phyloP scores from a whole-genome alignment of 2,888 invertebrate genomes.

The Furcula furcula region DNA sequence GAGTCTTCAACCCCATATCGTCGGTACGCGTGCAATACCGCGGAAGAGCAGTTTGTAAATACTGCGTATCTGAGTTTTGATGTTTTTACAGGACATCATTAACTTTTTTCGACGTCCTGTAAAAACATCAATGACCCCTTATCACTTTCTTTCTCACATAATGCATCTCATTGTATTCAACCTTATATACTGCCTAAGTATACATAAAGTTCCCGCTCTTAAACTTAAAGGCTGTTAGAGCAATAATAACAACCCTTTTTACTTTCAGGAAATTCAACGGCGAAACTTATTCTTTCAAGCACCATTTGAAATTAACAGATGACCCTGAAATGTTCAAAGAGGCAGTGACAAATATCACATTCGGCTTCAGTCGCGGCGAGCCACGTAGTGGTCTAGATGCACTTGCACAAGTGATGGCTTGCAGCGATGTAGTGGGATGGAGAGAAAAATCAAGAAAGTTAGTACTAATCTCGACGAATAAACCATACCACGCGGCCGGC shows the following conservation, averaged over 20 bases:
- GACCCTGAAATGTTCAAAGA: conserved; percentile 71
- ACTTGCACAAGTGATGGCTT: conserved; percentile 87
- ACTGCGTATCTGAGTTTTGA: too few relatives aligned
- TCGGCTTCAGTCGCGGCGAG: conserved; percentile 82
- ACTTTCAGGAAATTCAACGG: conserved; percentile 30
- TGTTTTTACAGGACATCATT: too few relatives aligned
- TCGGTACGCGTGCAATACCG: too few relatives aligned
- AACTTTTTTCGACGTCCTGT: too few relatives aligned
- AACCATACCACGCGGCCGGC: conserved; percentile 88
- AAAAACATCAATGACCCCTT: too few relatives aligned
- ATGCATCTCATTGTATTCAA: too few relatives aligned
- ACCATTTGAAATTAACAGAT: conserved; percentile 85
- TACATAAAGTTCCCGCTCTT: too few relatives aligned
- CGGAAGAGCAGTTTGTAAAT: too few relatives aligned
- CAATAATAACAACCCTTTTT: conserved; percentile 1
- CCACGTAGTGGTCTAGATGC: conserved; percentile 95
- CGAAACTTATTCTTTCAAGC: conserved; percentile 86
- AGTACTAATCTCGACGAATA: conserved; percentile 89
- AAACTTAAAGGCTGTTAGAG: too few relatives aligned
- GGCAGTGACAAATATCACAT: conserved; percentile 56
- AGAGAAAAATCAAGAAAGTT: conserved; percentile 87
- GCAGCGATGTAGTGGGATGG: conserved; percentile 89
- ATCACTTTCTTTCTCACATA: too few relatives aligned
- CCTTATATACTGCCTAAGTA: too few relatives aligned
- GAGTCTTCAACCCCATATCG: too few relatives aligned